These are phyloP conservation scores for Nixonia krombeini DNA, from an alignment of 1,140 invertebrate genomes.

Conservation along the genomic window DNA sequence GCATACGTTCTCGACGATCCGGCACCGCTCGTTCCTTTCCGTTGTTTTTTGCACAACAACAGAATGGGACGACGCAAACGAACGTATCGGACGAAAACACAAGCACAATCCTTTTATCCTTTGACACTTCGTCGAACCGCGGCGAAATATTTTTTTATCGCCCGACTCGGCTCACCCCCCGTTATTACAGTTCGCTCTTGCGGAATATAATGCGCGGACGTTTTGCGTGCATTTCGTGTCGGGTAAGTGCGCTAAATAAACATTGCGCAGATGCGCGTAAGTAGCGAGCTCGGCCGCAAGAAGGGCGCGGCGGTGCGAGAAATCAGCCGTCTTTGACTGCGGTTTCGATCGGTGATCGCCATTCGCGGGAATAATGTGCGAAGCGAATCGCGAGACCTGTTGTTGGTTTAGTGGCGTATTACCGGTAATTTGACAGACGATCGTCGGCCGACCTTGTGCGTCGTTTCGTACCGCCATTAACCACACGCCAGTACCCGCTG, in stretches of 20 bases:
- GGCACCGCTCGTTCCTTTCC: too few relatives aligned
- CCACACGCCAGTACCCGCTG: constrained; percentile 27
- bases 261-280: constrained; percentile 4
- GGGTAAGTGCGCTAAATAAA: constrained; percentile 1
- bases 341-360: constrained; percentile 2
- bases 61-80: too few relatives aligned
- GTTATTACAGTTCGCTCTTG: too few relatives aligned
- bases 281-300: not conserved
- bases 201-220: too few relatives aligned
- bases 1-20: too few relatives aligned
- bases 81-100: too few relatives aligned
- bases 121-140: too few relatives aligned
- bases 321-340: constrained; percentile 4
- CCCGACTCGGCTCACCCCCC: too few relatives aligned
- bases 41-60: too few relatives aligned
- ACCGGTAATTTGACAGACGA: constrained; percentile 67
- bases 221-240: too few relatives aligned
- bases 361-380: constrained; percentile 31
- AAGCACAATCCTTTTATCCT: too few relatives aligned
- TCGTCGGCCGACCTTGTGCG: constrained; percentile 40
- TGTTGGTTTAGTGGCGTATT: constrained; percentile 67
- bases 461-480: constrained; percentile 54
- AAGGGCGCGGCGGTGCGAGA: not conserved
- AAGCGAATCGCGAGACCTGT: constrained; percentile 40
- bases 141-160: too few relatives aligned